Evolutionary conservation across 2,113 vertebrate species (phyloP), one percentile per base, ranked within the genome.

Genomic region (Sterrhoptilus dennistouni): DNA sequence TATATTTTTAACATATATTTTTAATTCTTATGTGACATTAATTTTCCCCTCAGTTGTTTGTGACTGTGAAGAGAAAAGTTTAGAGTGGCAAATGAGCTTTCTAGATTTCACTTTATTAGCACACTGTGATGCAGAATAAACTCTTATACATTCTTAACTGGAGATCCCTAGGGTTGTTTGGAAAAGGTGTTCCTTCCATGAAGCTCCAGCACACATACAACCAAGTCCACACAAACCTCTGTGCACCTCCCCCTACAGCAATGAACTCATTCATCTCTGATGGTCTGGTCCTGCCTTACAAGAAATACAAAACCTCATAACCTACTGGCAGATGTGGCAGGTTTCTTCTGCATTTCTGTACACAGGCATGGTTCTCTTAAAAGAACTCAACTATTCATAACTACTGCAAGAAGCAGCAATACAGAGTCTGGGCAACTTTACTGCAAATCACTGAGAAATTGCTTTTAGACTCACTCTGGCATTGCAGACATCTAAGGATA

Each of bases 381-480:
- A 80, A 68, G 44, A 91, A 60, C 20, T 66, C 17, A 27, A 18
- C 64, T 52, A 9, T n/a, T 76, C 1, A 0, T 49, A 89, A 74
- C 33, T 63, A 70, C 50, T 28, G 14, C 54, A 54, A 83, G 69
- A 42, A 85, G 12, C 44, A 72, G 52, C 49, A 88, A 61, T 8
- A 61, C 29, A 82, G 15, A 50, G 49, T 65, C 65, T 49, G 79
- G 63, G 82, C 63, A 92, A 47, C 49, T 40, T 74, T 20, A 80
- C 35, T 42, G 72, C 54, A 77, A 57, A 69, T 66, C 33, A 77
- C 42, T 14, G 35, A 64, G 64, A 70, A 85, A 83, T 5, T 86
- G 87, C 54, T 94, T 91, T 91, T 38, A 92, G 82, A 57, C 8
- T 57, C 36, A 45, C 53, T 85, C 75, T 75, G 90, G 70, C 74